These are phyloP conservation scores for Bombus impatiens DNA, from an alignment of 1,140 invertebrate species.

Conservation along the genomic window DNA sequence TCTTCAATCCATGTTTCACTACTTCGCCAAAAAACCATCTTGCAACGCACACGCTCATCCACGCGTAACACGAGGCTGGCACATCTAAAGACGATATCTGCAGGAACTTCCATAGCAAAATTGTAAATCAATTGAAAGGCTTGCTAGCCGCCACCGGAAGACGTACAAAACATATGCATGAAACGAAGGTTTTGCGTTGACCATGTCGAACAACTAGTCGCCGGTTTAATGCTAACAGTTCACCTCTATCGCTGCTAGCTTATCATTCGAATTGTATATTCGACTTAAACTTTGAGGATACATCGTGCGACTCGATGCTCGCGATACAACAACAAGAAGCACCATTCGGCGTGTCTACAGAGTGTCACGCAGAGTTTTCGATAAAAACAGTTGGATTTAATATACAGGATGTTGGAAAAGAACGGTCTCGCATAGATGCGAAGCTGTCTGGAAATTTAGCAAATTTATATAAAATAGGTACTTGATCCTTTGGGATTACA, in stretches of 20 bases:
- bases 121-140: conserved; percentile 3
- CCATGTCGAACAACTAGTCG: conserved; percentile 1
- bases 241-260: not conserved
- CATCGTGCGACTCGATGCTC: not conserved
- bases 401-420: no score
- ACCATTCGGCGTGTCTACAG: not conserved
- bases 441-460: no score
- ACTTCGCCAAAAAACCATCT: not conserved
- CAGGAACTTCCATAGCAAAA: not conserved
- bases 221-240: not conserved
- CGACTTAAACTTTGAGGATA: not conserved
- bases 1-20: not conserved
- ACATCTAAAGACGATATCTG: not conserved
- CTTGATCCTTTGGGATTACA: no score
- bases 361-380: no score
- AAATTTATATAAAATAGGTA: no score
- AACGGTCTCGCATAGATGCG: no score
- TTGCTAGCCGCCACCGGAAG: not conserved
- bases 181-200: conserved; percentile 20
- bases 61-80: not conserved
- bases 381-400: conserved; percentile 17
- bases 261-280: conserved; percentile 16
- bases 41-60: not conserved
- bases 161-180: conserved; percentile 24
- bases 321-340: not conserved